These are phyloP conservation scores for Enteromius unitaeniatus DNA, from an alignment of 2,797 vertebrate genomes.

Conservation along the genomic window DNA sequence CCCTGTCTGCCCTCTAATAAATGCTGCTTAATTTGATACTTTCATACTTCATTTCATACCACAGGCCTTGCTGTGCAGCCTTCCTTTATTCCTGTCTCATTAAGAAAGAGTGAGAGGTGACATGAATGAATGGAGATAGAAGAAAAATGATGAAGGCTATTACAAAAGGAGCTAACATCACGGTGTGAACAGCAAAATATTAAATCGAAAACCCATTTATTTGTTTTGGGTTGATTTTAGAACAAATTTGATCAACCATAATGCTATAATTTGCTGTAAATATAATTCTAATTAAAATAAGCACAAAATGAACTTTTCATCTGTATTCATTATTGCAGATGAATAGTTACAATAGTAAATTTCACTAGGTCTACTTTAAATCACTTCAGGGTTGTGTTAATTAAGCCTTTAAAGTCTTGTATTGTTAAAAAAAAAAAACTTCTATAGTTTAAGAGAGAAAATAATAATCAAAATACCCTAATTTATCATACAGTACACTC, in stretches of 20 bases:
- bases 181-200: neutral
- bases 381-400: neutral
- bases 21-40: slow-evolving; percentile 59
- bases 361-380: neutral
- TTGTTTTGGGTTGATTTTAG: slow-evolving; percentile 1
- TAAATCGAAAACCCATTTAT: neutral
- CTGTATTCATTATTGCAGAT: neutral
- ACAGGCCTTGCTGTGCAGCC: slow-evolving; percentile 27
- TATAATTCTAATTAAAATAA: neutral
- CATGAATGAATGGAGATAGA: slow-evolving; percentile 1
- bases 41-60: slow-evolving; percentile 48
- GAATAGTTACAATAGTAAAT: neutral
- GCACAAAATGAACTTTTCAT: neutral
- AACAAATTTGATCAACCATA: neutral
- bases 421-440: neutral
- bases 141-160: slow-evolving; percentile 31
- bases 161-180: slow-evolving; percentile 17
- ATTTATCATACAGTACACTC: neutral
- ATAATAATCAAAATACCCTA: neutral
- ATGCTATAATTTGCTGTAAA: neutral
- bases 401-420: neutral
- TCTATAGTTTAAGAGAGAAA: neutral
- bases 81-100: slow-evolving; percentile 53
- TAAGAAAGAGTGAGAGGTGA: slow-evolving; percentile 47
- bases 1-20: slow-evolving; percentile 60